Base-by-base conservation (phyloP, 1,140 invertebrate species). In the Danaus melanippus region DNA sequence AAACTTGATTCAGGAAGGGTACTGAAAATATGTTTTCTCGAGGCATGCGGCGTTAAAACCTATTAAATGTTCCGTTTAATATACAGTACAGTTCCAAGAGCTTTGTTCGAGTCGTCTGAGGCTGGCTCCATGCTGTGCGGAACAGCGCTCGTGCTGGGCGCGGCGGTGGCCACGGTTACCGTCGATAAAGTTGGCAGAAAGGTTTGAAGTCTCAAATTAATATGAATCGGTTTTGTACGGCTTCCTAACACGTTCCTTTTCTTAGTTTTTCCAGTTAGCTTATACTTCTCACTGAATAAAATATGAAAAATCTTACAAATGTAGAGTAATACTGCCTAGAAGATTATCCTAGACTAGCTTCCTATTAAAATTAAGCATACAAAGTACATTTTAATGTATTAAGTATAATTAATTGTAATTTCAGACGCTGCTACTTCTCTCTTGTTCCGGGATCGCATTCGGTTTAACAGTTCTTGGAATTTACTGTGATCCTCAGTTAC, bases 131-230 rank as follows among this genome's bases (percentile, higher is more conserved):
- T 86, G 60, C 50, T 86, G 10, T 86, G 83, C n/a, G 80, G 83
- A 0, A 71, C 68, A 3, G 80, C 82, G 1, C 46, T 85, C 8
- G 82, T 85, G 0, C 50, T 85, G 0, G 80, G 82, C 10, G 82
- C 82, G 7, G 80, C 79, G 0, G 74, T 82, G 1, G 82, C 82
- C 0, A 79, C 72, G 0, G 53, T 78, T 8, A 81, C 79, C 2
- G 77, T 85, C 0, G 82, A 85, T 45, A 82, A 75, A 60, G 65
- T 84, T 53, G 83, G 83, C 8, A 69, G 83, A 66, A 86, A 86
- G 71, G 82, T 83, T 64, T 21, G 4, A 17, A 44, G 10, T 42
- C 4, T 51, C 21, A 10, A 17, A 42, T n/a, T 44, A 52, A 42
- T 44, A 45, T 43, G 12, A 44, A 4, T 44, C 9, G 9, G 5